These are phyloP conservation scores for Hypsopygia costalis DNA, from an alignment of 2,888 invertebrate genomes.

Conservation along the genomic window DNA sequence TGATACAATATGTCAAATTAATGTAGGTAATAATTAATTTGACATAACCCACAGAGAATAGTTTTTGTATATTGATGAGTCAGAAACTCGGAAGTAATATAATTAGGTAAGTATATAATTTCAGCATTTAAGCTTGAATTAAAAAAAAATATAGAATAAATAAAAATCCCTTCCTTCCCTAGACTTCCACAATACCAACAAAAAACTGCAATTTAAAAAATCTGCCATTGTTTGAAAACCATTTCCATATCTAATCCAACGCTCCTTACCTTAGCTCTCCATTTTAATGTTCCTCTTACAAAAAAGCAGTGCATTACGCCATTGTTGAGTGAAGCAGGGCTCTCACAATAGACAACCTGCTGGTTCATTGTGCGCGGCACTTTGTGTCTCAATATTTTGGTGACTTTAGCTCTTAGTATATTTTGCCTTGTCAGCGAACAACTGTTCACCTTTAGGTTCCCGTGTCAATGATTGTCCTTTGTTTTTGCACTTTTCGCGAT, in stretches of 20 bases:
- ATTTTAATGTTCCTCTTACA: constrained; percentile 51
- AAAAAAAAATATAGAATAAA: too few species aligned
- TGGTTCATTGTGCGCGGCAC: constrained; percentile 72
- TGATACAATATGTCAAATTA: too few species aligned
- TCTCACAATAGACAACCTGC: constrained; percentile 71
- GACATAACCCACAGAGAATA: too few species aligned
- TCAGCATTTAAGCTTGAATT: too few species aligned
- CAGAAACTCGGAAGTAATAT: too few species aligned
- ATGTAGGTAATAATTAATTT: too few species aligned
- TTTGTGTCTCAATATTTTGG: constrained; percentile 78
- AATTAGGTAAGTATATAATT: too few species aligned
- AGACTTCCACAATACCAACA: too few species aligned
- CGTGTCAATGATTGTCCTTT: constrained; percentile 42
- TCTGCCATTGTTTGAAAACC: background rate
- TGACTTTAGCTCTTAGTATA: constrained; percentile 44
- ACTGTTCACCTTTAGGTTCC: constrained; percentile 52
- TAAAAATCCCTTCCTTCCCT: too few species aligned
- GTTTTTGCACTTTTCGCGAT: constrained; percentile 48
- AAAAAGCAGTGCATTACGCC: constrained; percentile 71
- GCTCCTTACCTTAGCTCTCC: constrained; percentile 44
- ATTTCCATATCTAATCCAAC: constrained; percentile 11
- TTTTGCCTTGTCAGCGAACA: constrained; percentile 60
- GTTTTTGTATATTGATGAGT: too few species aligned
- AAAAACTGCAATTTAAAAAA: too few species aligned
- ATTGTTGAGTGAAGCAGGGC: constrained; percentile 60